Evolutionary conservation across 2,113 vertebrate species (phyloP), one percentile per base, ranked within the genome.

Genomic region (Syngnathoides biaculeatus): DNA sequence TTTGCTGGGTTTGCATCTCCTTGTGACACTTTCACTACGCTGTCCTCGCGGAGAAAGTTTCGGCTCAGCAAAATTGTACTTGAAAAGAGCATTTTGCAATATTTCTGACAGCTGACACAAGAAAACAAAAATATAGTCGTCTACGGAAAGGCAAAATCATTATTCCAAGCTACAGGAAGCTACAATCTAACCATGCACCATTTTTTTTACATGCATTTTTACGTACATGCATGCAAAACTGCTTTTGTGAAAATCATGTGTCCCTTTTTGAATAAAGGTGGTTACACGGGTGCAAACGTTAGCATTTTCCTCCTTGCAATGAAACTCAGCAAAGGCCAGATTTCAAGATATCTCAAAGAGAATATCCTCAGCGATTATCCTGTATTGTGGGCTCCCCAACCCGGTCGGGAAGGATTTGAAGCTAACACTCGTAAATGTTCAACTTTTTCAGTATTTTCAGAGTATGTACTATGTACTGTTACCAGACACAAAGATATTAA

Each of bases 1-100:
- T 78, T 75, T 78, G 56, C 47, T 57, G 52, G 42, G 68, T 71
- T 9, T 50, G 40, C 58, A 17, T 59, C 22, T 67, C 64, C 72
- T 40, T 47, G 57, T 68, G 56, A 71, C 52, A 39, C 30, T 59
- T 43, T 58, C 66, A 57, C 13, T 66, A 52, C 40, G 50, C 24
- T 27, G 2, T 40, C 40, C 30, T 52, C 59, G 53, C 58, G 61
- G 48, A 58, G 63, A 75, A 50, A 20, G 66, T 66, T 74, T 26
- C 56, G 35, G 43, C 69, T 78, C 65, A n/a, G 71, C 52, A 7
- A 67, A 64, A 22, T 26, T 70, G 14, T 9, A 42, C 67, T 24
- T 14, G 30, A 57, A 52, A 63, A 77, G 2, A 65, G 62, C 17
- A 43, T 69, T 75, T 65, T 64, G 48, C 55, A 69, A 55, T 52